phyloP scores from a whole-genome alignment of 2,888 invertebrate species.

The Glaucopsyche alexis region DNA sequence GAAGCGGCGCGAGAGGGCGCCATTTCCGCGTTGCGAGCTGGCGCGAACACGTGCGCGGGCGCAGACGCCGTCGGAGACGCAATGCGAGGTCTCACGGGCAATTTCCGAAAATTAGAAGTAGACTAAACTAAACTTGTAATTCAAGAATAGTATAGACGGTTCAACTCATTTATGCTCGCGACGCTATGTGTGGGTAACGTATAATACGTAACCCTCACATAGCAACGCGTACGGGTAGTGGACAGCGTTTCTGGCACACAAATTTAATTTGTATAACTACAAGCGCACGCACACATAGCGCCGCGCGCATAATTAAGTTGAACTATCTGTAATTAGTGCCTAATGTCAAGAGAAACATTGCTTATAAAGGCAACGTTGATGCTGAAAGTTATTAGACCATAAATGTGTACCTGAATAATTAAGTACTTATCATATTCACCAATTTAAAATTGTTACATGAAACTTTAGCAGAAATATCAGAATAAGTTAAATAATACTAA shows the following conservation, averaged over 20 bases:
- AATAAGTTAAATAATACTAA: too few species aligned
- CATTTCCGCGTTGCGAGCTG: constrained; percentile 84
- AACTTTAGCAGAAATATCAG: not conserved
- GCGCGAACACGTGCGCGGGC: constrained; percentile 78
- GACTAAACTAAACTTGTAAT: constrained; percentile 66
- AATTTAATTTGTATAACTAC: too few species aligned
- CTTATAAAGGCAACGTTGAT: not conserved
- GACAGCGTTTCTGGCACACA: too few species aligned
- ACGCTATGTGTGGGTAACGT: too few species aligned
- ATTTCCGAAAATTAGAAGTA: constrained; percentile 88
- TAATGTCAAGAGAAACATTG: not conserved
- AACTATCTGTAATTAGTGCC: too few species aligned
- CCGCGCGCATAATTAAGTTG: too few species aligned
- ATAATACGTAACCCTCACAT: too few species aligned
- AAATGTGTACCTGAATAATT: not conserved
- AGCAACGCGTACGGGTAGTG: too few species aligned
- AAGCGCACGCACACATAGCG: too few species aligned
- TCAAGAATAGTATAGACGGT: not conserved
- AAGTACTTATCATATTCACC: not conserved
- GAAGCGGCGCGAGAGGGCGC: constrained; percentile 86
- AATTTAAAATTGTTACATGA: not conserved
- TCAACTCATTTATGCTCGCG: too few species aligned
- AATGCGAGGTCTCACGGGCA: constrained; percentile 85
- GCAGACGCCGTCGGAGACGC: constrained; percentile 84
- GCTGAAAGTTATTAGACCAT: constrained; percentile 1